phyloP scores from a whole-genome alignment of 2,888 invertebrate species.

The Xanthorhoe designata region DNA sequence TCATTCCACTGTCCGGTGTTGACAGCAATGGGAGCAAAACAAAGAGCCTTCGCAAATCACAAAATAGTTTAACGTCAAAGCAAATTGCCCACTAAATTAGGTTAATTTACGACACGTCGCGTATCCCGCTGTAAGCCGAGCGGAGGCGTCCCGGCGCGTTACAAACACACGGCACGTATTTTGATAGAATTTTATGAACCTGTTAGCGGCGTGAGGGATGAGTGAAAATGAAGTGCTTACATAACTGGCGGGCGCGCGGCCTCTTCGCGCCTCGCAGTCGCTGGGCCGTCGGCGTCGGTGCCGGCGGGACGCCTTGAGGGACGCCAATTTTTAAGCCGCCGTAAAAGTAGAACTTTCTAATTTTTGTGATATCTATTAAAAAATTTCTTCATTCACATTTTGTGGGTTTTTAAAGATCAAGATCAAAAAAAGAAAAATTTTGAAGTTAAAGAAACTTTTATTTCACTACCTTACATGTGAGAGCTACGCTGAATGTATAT shows the following conservation, averaged over 20 bases:
- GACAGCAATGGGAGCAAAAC: not conserved
- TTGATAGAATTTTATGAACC: slow-evolving; percentile 33
- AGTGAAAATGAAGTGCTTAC: slow-evolving; percentile 28
- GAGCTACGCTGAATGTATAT: too few relatives aligned
- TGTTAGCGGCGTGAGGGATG: slow-evolving; percentile 31
- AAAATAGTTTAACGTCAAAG: slow-evolving; percentile 10
- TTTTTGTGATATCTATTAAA: too few relatives aligned
- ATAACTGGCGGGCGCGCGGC: slow-evolving; percentile 14
- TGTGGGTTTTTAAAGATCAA: too few relatives aligned
- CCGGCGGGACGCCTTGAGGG: too few relatives aligned
- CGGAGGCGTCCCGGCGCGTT: slow-evolving; percentile 9
- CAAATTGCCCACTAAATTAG: slow-evolving; percentile 16
- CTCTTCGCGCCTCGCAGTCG: not conserved
- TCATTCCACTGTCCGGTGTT: not conserved
- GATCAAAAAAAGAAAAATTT: too few relatives aligned
- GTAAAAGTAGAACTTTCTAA: too few relatives aligned
- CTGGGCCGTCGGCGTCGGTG: too few relatives aligned
- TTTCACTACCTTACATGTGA: too few relatives aligned
- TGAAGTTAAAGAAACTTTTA: too few relatives aligned
- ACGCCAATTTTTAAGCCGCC: too few relatives aligned
- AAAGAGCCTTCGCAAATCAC: not conserved
- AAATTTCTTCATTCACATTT: too few relatives aligned
- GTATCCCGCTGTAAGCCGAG: slow-evolving; percentile 1
- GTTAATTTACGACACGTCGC: slow-evolving; percentile 15
- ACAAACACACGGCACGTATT: slow-evolving; percentile 27